phyloP scores from a whole-genome alignment of 2,888 invertebrate genomes.

The Anarsia innoxiella region DNA sequence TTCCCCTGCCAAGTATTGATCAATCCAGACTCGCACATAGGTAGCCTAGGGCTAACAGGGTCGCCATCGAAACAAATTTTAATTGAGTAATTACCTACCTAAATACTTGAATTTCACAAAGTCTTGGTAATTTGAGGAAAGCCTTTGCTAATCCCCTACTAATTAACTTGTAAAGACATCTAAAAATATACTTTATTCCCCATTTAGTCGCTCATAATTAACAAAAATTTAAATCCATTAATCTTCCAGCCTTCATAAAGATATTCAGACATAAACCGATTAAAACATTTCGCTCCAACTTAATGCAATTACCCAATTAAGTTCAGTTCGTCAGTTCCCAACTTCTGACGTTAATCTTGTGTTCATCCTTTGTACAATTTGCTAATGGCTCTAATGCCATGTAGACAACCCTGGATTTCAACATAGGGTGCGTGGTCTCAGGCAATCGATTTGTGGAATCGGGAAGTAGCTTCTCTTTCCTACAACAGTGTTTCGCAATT shows the following conservation, averaged over 20 bases:
- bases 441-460: constrained; percentile 64
- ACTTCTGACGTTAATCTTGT: constrained; percentile 10
- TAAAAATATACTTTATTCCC: no score
- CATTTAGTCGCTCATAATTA: no score
- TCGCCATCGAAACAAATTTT: no score
- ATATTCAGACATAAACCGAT: background rate
- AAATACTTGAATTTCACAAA: no score
- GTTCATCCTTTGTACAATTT: constrained; percentile 18
- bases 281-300: background rate
- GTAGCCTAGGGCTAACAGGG: constrained; percentile 8
- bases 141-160: no score
- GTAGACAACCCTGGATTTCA: constrained; percentile 39
- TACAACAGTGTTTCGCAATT: constrained; percentile 28
- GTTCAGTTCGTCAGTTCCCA: background rate
- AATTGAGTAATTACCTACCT: no score
- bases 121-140: no score
- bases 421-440: constrained; percentile 51
- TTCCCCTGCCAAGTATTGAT: constrained; percentile 13
- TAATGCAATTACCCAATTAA: background rate
- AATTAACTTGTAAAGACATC: no score
- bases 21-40: constrained; percentile 8
- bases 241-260: no score
- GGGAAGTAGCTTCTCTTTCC: constrained; percentile 47
- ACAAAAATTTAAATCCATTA: no score
- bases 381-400: constrained; percentile 27